Base-by-base conservation (phyloP, 2,888 invertebrate genomes). In the Machimus atricapillus region DNA sequence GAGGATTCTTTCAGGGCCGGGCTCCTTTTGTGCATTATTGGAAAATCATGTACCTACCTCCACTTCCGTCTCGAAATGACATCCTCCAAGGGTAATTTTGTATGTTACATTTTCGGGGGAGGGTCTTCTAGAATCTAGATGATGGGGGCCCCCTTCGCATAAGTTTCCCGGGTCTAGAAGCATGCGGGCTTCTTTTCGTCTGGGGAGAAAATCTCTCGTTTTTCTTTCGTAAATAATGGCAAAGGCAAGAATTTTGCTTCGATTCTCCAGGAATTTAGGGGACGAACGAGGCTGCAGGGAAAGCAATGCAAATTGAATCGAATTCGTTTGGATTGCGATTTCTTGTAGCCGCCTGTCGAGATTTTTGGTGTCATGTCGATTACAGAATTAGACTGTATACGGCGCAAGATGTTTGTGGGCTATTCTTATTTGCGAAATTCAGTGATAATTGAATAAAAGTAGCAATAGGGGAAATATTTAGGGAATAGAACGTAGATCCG, bases 1-100 rank as follows among this genome's bases (percentile, higher is more conserved):
- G 37, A 81, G 52, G 37, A 81, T 81, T 66, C 82, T 66, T 66
- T 66, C 19, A 83, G 58, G 23, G 31, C n/a, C 37, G 14, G 14
- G 23, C 37, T 66, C 37, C 82, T 66, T 66, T 83, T 66, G 66
- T 83, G 34, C 37, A 83, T 66, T 83, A 83, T 83, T 83, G 82
- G 82, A 83, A 83, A 83, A 83, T 83, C 82, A 83, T 83, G 82
- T 66, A 83, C 66, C 66, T 66, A 83, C 82, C 82, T 79, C 37
- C 66, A 83, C 82, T 83, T 83, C 82, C 82, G 82, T 66, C 37
- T 40, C 40, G 82, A 27, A 83, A 66, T 83, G 82, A 83, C 82
- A 83, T 83, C 66, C 82, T 83, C 66, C 40, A 19, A 58, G 82
- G 82, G 82, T 83, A 83, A 83, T 83, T 83, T 83, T 83, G 66